These are phyloP conservation scores for Tyto alba DNA, from an alignment of 2,113 vertebrate genomes.

Conservation along the genomic window DNA sequence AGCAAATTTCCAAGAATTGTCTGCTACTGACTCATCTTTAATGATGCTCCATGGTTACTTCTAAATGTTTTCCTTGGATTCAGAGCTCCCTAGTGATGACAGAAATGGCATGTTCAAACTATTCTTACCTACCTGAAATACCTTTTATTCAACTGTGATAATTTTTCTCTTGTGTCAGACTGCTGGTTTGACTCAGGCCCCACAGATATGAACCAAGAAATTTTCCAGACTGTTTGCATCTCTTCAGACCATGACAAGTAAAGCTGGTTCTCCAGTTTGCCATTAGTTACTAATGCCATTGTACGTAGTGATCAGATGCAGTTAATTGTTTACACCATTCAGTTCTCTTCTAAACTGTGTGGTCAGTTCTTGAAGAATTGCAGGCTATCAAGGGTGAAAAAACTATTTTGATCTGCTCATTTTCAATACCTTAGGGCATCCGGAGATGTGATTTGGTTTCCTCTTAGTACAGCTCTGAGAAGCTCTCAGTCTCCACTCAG, in stretches of 20 bases:
- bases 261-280: not conserved
- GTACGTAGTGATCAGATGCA: accelerated
- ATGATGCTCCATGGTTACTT: not conserved
- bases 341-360: not conserved
- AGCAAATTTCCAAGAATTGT: not conserved
- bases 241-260: not conserved
- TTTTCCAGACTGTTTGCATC: not conserved
- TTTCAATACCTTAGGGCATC: not conserved
- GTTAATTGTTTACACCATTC: not conserved
- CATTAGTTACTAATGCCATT: not conserved
- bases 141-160: not conserved
- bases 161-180: not conserved
- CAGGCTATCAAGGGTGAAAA: not conserved
- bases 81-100: not conserved
- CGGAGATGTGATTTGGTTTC: not conserved
- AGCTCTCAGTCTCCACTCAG: not conserved
- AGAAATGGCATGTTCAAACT: not conserved
- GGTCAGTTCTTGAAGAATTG: not conserved
- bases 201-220: not conserved
- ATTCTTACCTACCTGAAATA: not conserved
- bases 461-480: not conserved
- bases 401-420: not conserved
- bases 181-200: not conserved
- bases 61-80: not conserved
- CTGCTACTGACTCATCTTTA: not conserved